These are phyloP conservation scores for Siniperca scherzeri DNA, from an alignment of 2,797 vertebrate species.

Conservation along the genomic window DNA sequence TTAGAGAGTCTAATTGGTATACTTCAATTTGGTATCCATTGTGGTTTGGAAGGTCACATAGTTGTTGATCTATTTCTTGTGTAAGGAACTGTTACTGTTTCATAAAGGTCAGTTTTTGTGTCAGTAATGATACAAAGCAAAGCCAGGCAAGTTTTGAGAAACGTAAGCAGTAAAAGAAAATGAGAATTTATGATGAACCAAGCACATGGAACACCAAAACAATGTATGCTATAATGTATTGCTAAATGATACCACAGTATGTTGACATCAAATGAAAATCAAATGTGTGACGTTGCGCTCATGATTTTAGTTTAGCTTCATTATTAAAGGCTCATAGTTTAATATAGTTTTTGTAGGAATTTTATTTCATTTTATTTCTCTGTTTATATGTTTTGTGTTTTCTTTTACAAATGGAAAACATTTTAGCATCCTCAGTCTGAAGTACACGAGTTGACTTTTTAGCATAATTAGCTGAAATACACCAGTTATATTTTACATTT, in stretches of 20 bases:
- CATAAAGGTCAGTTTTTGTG: too few relatives aligned
- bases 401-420: too few relatives aligned
- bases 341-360: too few relatives aligned
- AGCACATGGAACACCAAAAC: not conserved
- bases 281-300: not conserved
- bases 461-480: constrained; percentile 13
- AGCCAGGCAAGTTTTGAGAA: not conserved
- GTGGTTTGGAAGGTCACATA: too few relatives aligned
- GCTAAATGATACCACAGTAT: not conserved
- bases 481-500: not conserved
- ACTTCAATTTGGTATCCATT: too few relatives aligned
- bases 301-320: not conserved
- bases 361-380: too few relatives aligned
- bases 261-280: not conserved
- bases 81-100: too few relatives aligned
- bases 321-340: not conserved
- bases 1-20: too few relatives aligned
- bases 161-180: not conserved
- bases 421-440: not conserved
- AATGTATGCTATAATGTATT: not conserved
- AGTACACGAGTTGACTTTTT: not conserved
- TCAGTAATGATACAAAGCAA: too few relatives aligned
- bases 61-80: too few relatives aligned
- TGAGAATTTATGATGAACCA: not conserved
- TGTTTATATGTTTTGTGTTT: too few relatives aligned